Base-by-base conservation (phyloP, 2,113 vertebrate species). In the Thymallus thymallus region DNA sequence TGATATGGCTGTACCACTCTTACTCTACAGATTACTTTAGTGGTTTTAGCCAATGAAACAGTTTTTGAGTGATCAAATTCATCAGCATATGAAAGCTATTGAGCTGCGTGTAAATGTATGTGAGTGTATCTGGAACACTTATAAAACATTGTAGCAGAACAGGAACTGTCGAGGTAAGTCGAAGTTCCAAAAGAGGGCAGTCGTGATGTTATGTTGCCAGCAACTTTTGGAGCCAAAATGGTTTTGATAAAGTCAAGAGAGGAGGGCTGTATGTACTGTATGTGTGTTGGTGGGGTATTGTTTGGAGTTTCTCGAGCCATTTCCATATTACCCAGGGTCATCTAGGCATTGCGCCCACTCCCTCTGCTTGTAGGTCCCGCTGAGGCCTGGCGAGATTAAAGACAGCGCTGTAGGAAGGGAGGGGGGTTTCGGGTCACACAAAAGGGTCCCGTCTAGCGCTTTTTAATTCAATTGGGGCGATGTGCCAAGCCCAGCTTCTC, bases 261-360 rank as follows among this genome's bases (percentile, higher is more conserved):
- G 10, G 61, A 30, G 63, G 48, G 63, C 4, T 29, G 24, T n/a
- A 32, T 66, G 30, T 65, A 1, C 68, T 78, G 14, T 2, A 55
- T 69, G n/a, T 26, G 67, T 20, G 60, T n/a, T 58, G 16, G 5
- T 60, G 56, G 51, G 26, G 68, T 46, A 20, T 13, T 13, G 12
- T 29, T 29, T 2, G 26, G 69, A 56, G 62, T 75, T 68, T 73
- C 81, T 80, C 72, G 30, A 67, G 73, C 80, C 84, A 88, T 89
- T 90, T 89, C 84, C 80, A 85, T 86, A 86, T 84, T 82, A 85
- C 79, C 76, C 29, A 63, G 77, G 90, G 88, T 90, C 85, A 86
- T 89, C 81, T 72, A 81, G 88, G 90, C 84, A 84, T 18, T 2
- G 70, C 5, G 91, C 88, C 89, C 87, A 85, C 73, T 82, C 77